Base-by-base conservation (phyloP, 2,888 invertebrate species). In the Proisotoma minuta region DNA sequence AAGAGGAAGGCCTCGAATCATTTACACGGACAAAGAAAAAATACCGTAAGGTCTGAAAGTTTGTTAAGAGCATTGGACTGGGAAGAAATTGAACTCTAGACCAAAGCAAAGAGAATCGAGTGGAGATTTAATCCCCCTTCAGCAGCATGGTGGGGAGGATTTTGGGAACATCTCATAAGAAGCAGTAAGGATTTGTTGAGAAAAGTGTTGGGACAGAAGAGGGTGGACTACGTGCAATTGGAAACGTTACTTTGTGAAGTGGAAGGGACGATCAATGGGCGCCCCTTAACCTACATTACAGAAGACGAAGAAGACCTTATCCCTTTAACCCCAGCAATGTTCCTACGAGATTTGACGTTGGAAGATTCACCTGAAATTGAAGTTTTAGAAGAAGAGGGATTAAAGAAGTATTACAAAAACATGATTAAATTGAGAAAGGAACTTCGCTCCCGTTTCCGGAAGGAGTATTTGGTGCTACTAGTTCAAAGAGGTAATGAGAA, bases 11-110 rank as follows among this genome's bases (percentile, higher is more conserved):
- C 75, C 76, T 0, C 63, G 52, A 12, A 65, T 74, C 3, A 73
- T 78, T 0, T 77, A 74, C 50, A 74, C 74, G 24, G 78, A 79
- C 59, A 78, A 78, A 59, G 77, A 76, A 75, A 75, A 0, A 78
- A 78, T 66, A 79, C 79, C 66, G 68, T 75, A 1, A 75, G 77
- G 0, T 68, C 75, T 0, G 63, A 72, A 3, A 78, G 75, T 64
- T 75, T 80, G 12, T 80, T 81, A 69, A 78, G 78, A 66, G 79
- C 81, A 75, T 78, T 82, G 1, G 81, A 82, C 66, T 82, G 82
- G 70, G 80, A 78, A 5, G 20, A 50, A 28, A 43, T 60, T 0
- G 12, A 20, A 3, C 5, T 20, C 3, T 23, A 27, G 1, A 18
- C 54, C 12, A 18, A 26, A 1, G 40, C 54, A 1, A 1, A 18